phyloP scores from a whole-genome alignment of 2,888 invertebrate genomes.

The Epistrophella euchroma region DNA sequence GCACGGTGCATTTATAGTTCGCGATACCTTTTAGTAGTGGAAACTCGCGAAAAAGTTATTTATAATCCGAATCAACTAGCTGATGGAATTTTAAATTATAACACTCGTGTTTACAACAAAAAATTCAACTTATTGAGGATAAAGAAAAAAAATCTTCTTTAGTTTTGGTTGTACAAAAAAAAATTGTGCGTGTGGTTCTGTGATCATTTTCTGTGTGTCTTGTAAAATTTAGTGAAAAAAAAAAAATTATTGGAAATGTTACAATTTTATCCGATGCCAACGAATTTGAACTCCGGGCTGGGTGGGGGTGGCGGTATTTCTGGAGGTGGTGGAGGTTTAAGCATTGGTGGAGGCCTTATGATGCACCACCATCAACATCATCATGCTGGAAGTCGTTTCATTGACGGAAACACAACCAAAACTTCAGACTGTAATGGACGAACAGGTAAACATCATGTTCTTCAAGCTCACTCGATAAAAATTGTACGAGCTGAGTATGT shows the following conservation, averaged over 20 bases:
- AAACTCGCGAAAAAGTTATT: neutral
- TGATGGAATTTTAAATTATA: conserved; percentile 5
- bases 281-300: conserved; percentile 81
- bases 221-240: conserved; percentile 23
- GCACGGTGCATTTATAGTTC: conserved; percentile 75
- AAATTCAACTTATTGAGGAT: conserved; percentile 4
- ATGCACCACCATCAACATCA: conserved; percentile 81
- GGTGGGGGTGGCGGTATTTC: conserved; percentile 49
- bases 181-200: conserved; percentile 52
- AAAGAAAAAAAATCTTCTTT: neutral
- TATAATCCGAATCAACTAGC: neutral
- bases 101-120: neutral
- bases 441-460: conserved; percentile 85
- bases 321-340: conserved; percentile 39
- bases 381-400: conserved; percentile 81
- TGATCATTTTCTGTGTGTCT: conserved; percentile 33
- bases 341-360: conserved; percentile 78
- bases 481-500: neutral
- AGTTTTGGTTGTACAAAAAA: neutral
- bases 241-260: conserved; percentile 79
- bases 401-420: conserved; percentile 84
- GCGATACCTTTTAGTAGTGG: conserved; percentile 21
- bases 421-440: conserved; percentile 87
- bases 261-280: conserved; percentile 83
- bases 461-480: neutral